Conservation (phyloP, 1,140 invertebrate species). For the Drosophila mojavensis region DNA sequence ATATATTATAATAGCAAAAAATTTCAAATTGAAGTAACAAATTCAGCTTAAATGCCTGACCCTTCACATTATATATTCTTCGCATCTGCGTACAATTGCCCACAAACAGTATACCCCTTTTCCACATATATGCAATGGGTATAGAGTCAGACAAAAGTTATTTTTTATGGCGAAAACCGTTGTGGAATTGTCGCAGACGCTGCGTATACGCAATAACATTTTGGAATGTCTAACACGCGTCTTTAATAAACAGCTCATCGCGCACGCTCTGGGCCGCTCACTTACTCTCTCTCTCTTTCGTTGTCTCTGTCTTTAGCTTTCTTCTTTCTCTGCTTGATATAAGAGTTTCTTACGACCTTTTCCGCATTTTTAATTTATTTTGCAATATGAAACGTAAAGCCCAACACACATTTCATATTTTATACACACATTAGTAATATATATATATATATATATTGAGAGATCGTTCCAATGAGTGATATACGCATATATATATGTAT, state of each 20-base stretch:
- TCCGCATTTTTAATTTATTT: conserved; percentile 58
- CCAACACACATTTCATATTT: conserved; percentile 26
- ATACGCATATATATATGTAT: conserved; percentile 24
- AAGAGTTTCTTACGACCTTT: conserved; percentile 34
- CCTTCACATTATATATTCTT: not conserved
- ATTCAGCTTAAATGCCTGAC: not conserved
- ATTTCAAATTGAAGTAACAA: too few species aligned
- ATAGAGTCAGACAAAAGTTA: conserved; percentile 10
- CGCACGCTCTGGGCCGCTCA: not conserved
- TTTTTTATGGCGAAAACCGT: conserved; percentile 22
- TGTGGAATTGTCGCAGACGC: conserved; percentile 22
- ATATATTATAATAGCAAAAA: too few species aligned
- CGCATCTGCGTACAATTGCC: not conserved
- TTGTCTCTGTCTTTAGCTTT: conserved; percentile 25
- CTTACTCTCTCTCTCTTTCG: conserved; percentile 1
- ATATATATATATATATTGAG: conserved; percentile 20
- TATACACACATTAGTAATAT: conserved; percentile 31
- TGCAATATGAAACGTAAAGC: conserved; percentile 14
- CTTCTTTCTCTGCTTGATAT: conserved; percentile 32
- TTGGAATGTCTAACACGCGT: conserved; percentile 54
- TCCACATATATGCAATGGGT: not conserved
- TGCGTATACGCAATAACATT: conserved; percentile 44
- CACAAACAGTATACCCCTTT: not conserved
- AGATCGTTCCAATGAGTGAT: conserved; percentile 41
- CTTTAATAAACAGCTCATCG: conserved; percentile 33